Percentiles rank a stretch among this genome's conserved stretches.
Evolutionary conservation across 2,113 vertebrate species (phyloP).

Genomic region (Crotalus horridus): DNA sequence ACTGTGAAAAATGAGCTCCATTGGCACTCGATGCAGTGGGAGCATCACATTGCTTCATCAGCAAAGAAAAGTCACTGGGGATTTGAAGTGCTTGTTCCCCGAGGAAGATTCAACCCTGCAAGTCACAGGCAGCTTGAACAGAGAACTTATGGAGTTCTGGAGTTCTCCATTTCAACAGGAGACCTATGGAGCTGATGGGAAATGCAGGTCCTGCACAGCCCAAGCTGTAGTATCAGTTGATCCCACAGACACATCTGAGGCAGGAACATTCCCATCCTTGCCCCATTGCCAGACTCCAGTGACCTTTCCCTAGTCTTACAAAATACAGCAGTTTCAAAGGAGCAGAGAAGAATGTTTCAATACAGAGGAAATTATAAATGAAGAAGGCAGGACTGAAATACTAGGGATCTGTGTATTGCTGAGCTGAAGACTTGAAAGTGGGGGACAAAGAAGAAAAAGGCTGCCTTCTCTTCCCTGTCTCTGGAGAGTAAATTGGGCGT

Average conservation of each 20-base stretch:
- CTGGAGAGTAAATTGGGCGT: neutral
- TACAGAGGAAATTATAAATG: neutral
- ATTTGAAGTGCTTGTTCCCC: neutral
- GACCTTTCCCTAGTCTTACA: neutral
- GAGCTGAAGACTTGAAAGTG: neutral
- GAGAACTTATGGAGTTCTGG: neutral
- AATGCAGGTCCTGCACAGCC: neutral
- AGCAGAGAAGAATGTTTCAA: neutral
- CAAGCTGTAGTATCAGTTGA: neutral
- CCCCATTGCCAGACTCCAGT: neutral
- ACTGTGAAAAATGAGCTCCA: constrained; percentile 6
- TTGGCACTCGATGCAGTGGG: neutral
- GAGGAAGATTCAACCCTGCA: neutral
- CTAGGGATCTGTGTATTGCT: neutral
- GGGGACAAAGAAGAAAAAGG: neutral
- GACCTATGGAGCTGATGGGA: neutral
- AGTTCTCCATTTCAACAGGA: neutral
- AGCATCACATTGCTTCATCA: neutral
- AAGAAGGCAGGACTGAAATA: neutral
- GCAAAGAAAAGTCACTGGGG: neutral
- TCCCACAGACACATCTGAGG: neutral
- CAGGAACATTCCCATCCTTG: neutral
- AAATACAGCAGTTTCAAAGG: neutral
- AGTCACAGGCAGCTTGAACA: neutral
- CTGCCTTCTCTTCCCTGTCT: neutral